Percentiles rank a stretch among this genome's conserved stretches.
Conservation (phyloP, 1,140 invertebrate species). For the Sminthurides bifidus region DNA sequence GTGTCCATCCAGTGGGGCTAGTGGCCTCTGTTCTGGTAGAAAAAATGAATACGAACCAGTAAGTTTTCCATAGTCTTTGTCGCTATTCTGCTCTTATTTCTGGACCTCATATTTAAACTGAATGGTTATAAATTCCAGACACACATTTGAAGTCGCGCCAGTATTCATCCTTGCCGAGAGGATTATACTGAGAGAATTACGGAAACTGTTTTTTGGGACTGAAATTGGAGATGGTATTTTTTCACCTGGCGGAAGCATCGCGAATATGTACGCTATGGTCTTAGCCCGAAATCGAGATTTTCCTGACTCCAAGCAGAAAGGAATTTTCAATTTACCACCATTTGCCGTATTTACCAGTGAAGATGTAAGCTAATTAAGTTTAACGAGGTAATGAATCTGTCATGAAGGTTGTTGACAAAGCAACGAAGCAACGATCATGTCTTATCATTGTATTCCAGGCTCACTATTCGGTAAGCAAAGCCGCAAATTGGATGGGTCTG, state of each 20-base stretch:
- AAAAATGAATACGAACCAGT: conserved; percentile 66
- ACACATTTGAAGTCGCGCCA: conserved; percentile 33
- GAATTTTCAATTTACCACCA: conserved; percentile 46
- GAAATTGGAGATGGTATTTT: conserved; percentile 48
- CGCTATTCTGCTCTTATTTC: conserved; percentile 7
- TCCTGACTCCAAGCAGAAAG: conserved; percentile 61
- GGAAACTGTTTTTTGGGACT: conserved; percentile 31
- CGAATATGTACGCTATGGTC: conserved; percentile 74
- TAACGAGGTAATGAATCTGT: background rate
- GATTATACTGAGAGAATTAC: conserved; percentile 34
- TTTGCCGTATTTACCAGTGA: conserved; percentile 61
- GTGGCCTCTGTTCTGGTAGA: conserved; percentile 61
- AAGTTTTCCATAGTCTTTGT: conserved; percentile 33
- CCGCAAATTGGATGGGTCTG: conserved; percentile 64
- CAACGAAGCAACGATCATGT: background rate
- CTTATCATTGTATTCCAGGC: conserved; percentile 38
- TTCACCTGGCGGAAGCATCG: conserved; percentile 65
- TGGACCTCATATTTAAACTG: too few relatives aligned
- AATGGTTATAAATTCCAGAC: too few relatives aligned
- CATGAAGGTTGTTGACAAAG: background rate
- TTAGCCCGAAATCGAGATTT: conserved; percentile 59
- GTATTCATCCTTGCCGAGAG: conserved; percentile 30
- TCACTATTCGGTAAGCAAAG: conserved; percentile 78
- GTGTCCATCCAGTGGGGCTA: conserved; percentile 56
- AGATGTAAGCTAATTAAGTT: conserved; percentile 43